Percentiles rank a stretch among this genome's conserved stretches.
phyloP scores from a whole-genome alignment of 2,113 vertebrate species.

The Dendrocopos noguchii region DNA sequence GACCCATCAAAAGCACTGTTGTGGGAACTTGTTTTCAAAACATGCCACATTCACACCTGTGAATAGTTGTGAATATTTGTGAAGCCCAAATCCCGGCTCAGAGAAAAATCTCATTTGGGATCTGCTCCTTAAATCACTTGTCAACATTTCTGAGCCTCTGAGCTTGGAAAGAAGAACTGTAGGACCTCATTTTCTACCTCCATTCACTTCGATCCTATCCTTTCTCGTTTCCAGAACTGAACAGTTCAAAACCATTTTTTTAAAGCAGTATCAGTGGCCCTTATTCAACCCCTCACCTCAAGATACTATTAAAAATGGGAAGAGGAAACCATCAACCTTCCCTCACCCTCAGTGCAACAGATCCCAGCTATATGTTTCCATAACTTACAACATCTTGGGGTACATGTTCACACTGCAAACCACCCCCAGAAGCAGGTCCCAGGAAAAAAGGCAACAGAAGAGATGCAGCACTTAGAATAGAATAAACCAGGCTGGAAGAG shows the following conservation, averaged over 20 bases:
- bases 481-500: no score
- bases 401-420: background rate
- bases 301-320: background rate
- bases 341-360: background rate
- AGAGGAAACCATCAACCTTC: background rate
- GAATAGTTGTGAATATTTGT: background rate
- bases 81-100: background rate
- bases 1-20: background rate
- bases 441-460: background rate
- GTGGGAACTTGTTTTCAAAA: background rate
- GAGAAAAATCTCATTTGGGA: background rate
- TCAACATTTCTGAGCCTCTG: background rate
- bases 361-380: accelerated
- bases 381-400: background rate
- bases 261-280: background rate
- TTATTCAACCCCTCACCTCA: no score
- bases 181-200: background rate
- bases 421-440: background rate
- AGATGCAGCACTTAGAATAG: background rate
- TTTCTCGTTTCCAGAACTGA: background rate
- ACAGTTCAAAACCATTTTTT: background rate
- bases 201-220: background rate
- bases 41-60: accelerated
- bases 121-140: background rate
- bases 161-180: background rate